phyloP scores from a whole-genome alignment of 2,888 invertebrate species.

The Acronicta alni region DNA sequence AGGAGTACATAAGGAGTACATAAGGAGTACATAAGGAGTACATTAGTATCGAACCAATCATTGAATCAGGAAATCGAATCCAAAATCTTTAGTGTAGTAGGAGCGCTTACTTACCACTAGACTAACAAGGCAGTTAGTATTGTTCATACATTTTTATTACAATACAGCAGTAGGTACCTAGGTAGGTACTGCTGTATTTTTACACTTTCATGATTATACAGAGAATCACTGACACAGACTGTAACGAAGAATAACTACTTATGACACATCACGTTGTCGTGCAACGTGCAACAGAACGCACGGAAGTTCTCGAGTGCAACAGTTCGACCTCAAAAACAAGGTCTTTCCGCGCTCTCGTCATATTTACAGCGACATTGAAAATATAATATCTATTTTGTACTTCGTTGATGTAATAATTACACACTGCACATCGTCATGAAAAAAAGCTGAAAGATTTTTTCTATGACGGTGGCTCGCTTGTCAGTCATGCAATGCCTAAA shows the following conservation, averaged over 20 bases:
- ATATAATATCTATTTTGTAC: slow-evolving; percentile 19
- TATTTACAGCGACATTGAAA: slow-evolving; percentile 29
- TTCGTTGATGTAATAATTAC: not conserved
- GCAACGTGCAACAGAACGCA: slow-evolving; percentile 33
- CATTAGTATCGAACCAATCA: too few relatives aligned
- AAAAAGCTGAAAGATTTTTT: not conserved
- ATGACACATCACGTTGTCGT: slow-evolving; percentile 36
- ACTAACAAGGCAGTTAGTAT: too few relatives aligned
- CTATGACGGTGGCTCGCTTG: too few relatives aligned
- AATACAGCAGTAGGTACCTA: not conserved
- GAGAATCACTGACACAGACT: slow-evolving; percentile 2
- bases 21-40: too few relatives aligned
- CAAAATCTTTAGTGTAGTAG: too few relatives aligned
- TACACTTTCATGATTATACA: not conserved
- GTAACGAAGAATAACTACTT: not conserved
- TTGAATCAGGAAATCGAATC: too few relatives aligned
- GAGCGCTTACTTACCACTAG: too few relatives aligned
- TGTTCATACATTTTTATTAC: not conserved
- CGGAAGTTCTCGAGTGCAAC: slow-evolving; percentile 43
- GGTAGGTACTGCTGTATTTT: too few relatives aligned
- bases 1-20: too few relatives aligned
- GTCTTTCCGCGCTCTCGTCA: slow-evolving; percentile 33
- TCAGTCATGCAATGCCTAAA: too few relatives aligned
- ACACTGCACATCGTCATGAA: not conserved
- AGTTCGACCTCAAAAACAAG: slow-evolving; percentile 47